Percentiles rank a stretch among this genome's conserved stretches.
phyloP scores from a whole-genome alignment of 2,797 vertebrate species.

The Ataeniobius toweri region DNA sequence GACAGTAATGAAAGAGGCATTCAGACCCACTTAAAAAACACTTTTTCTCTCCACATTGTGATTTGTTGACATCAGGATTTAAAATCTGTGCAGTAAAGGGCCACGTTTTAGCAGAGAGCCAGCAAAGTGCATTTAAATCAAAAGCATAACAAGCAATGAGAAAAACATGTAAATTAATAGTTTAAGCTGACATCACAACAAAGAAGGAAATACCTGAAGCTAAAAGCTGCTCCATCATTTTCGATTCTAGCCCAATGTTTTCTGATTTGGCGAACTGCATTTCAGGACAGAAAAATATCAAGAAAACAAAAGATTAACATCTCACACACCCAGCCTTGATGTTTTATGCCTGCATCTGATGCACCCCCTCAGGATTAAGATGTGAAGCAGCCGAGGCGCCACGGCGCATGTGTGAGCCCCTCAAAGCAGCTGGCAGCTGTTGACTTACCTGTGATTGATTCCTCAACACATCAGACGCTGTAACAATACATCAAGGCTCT shows the following conservation, averaged over 20 bases:
- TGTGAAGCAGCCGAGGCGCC: slow-evolving; percentile 19
- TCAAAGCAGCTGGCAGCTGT: slow-evolving; percentile 34
- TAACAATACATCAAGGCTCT: slow-evolving; percentile 34
- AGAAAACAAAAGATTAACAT: not conserved
- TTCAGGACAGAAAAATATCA: slow-evolving; percentile 18
- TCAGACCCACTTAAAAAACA: slow-evolving; percentile 35
- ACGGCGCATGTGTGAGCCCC: slow-evolving; percentile 27
- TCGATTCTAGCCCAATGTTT: slow-evolving; percentile 26
- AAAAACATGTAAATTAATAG: slow-evolving; percentile 8
- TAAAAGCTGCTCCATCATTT: slow-evolving; percentile 6
- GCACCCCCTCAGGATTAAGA: slow-evolving; percentile 20
- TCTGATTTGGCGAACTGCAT: slow-evolving; percentile 20
- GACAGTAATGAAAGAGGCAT: slow-evolving; percentile 14
- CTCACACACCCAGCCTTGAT: slow-evolving; percentile 26
- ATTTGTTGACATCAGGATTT: slow-evolving; percentile 22
- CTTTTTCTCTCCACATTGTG: slow-evolving; percentile 24
- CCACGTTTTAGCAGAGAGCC: slow-evolving; percentile 15
- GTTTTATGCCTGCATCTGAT: slow-evolving; percentile 48
- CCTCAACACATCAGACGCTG: slow-evolving; percentile 27
- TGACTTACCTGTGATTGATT: slow-evolving; percentile 51
- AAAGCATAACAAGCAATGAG: not conserved
- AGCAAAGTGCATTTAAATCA: slow-evolving; percentile 29
- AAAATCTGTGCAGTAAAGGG: slow-evolving; percentile 21
- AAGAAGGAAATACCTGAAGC: not conserved
- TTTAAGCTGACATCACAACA: slow-evolving; percentile 24